Evolutionary conservation across 2,113 vertebrate species (phyloP).

Genomic region (Etheostoma spectabile): DNA sequence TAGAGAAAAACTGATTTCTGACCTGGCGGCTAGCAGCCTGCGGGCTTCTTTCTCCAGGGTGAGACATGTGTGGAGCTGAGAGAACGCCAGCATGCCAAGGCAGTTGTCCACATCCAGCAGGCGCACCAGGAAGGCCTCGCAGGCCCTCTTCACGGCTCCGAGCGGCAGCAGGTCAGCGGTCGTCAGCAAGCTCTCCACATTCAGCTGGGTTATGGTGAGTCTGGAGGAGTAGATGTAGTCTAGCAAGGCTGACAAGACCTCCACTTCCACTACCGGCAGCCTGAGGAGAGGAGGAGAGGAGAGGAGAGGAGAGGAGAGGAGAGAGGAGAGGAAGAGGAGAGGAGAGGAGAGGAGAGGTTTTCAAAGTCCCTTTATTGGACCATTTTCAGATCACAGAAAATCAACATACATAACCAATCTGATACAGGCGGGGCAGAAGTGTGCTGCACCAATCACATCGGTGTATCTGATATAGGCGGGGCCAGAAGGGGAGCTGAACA

Average conservation of each 20-base stretch:
- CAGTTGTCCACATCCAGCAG: constrained; percentile 78
- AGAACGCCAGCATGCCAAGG: constrained; percentile 87
- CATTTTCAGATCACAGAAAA: no score
- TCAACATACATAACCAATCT: no score
- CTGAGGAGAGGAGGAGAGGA: no score
- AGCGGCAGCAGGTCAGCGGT: constrained; percentile 87
- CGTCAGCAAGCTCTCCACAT: constrained; percentile 85
- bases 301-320: no score
- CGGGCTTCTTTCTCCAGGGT: constrained; percentile 85
- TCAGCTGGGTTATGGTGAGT: constrained; percentile 85
- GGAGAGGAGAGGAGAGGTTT: no score
- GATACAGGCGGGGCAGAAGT: no score
- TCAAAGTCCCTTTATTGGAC: no score
- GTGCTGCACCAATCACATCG: no score
- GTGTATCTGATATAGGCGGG: no score
- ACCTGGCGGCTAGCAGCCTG: constrained; percentile 75
- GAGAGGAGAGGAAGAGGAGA: no score
- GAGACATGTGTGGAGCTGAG: constrained; percentile 80
- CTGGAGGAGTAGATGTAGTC: constrained; percentile 79
- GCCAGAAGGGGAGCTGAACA: no score
- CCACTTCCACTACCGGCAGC: constrained; percentile 19
- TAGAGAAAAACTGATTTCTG: constrained; percentile 32
- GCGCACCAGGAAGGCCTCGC: background rate
- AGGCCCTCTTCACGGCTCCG: constrained; percentile 82
- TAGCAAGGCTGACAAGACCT: constrained; percentile 43